Conservation (phyloP, 1,140 invertebrate genomes). For the Whitmania pigra region DNA sequence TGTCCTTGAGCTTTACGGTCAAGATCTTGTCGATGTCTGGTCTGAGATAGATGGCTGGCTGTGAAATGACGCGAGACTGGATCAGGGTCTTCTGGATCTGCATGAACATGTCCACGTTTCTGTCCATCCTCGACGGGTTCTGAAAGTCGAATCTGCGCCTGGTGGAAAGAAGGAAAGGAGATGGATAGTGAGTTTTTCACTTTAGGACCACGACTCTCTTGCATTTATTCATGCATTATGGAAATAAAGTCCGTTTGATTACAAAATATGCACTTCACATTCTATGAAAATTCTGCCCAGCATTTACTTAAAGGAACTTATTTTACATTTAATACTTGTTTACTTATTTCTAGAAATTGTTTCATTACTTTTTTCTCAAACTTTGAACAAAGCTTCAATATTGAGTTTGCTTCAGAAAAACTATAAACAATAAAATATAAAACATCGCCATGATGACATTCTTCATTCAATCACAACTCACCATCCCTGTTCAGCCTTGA, state of each 20-base stretch:
- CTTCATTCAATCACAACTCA: slow-evolving; percentile 47
- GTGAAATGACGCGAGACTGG: slow-evolving; percentile 61
- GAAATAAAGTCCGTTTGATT: slow-evolving; percentile 40
- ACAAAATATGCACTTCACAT: slow-evolving; percentile 73
- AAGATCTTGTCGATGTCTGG: slow-evolving; percentile 67
- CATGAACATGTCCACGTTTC: slow-evolving; percentile 85
- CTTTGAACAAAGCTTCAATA: no score
- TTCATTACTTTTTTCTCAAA: no score
- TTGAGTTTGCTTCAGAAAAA: no score
- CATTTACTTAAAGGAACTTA: no score
- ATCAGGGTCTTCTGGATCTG: slow-evolving; percentile 74
- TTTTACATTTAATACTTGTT: no score
- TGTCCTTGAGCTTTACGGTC: slow-evolving; percentile 69
- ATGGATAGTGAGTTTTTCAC: background rate
- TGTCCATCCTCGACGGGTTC: slow-evolving; percentile 76
- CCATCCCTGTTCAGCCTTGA: slow-evolving; percentile 89
- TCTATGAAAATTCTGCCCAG: slow-evolving; percentile 37
- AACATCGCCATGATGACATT: no score
- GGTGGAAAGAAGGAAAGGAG: slow-evolving; percentile 22
- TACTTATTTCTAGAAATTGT: no score
- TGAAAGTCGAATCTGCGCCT: slow-evolving; percentile 48
- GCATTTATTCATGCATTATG: background rate
- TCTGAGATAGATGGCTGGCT: slow-evolving; percentile 54
- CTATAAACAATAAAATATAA: no score
- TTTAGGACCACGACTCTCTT: background rate